Conservation (phyloP, 2,888 invertebrate genomes). For the Alcis repandata region DNA sequence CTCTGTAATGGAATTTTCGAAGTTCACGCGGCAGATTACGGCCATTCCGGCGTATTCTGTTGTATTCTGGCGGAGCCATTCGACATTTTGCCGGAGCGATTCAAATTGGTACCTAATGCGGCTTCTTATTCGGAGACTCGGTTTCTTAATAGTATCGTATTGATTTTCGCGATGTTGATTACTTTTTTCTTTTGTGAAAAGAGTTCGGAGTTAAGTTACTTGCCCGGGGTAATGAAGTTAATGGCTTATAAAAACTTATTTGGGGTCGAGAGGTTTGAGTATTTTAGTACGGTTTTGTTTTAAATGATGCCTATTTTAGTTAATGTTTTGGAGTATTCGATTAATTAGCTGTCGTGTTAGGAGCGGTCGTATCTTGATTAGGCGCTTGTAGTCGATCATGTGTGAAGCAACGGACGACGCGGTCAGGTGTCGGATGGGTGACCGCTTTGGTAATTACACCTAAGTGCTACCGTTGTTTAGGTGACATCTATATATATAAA, state of each 20-base stretch:
- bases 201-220: conserved; percentile 43
- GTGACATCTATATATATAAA: no score
- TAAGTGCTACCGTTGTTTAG: no score
- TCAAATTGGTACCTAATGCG: conserved; percentile 70
- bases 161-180: conserved; percentile 38
- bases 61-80: conserved; percentile 4
- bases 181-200: conserved; percentile 41
- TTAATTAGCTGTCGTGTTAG: conserved; percentile 4
- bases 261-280: conserved; percentile 1
- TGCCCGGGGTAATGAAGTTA: conserved; percentile 39
- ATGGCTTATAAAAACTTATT: conserved; percentile 40
- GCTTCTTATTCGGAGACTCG: conserved; percentile 50
- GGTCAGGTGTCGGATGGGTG: no score
- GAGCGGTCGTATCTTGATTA: no score
- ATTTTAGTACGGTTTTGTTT: conserved; percentile 28
- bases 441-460: no score
- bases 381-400: no score
- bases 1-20: conserved; percentile 84
- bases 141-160: conserved; percentile 32
- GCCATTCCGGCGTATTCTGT: conserved; percentile 26
- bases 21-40: conserved; percentile 75
- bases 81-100: conserved; percentile 46
- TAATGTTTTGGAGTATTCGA: background rate
- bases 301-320: conserved; percentile 4
- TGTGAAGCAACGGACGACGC: no score